Conservation (phyloP, 2,113 vertebrate species). For the Lethenteron reissneri region DNA sequence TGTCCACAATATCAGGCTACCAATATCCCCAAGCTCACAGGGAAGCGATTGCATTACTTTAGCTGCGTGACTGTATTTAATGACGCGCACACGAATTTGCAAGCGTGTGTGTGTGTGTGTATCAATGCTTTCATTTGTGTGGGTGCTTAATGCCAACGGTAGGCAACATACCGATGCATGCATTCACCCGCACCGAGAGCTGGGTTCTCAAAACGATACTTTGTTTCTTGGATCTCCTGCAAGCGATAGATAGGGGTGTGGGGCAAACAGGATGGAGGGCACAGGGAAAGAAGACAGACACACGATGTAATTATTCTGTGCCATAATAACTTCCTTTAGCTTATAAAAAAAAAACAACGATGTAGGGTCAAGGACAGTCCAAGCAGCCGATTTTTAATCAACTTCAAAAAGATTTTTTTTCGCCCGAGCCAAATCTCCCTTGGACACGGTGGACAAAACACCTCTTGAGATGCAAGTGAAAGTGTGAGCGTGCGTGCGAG, state of each 20-base stretch:
- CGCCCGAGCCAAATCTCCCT: background rate
- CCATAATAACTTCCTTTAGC: background rate
- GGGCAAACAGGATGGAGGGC: too few species aligned
- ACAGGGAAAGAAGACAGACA: slow-evolving; percentile 11
- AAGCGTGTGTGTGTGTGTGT: background rate
- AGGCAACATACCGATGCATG: slow-evolving; percentile 69
- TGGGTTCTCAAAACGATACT: slow-evolving; percentile 70
- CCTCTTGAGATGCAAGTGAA: too few species aligned
- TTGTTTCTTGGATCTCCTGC: slow-evolving; percentile 67
- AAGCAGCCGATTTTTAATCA: background rate
- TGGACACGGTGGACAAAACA: too few species aligned
- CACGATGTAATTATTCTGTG: background rate
- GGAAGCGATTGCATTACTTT: too few species aligned
- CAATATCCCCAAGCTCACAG: too few species aligned
- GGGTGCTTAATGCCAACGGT: background rate
- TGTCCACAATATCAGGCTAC: too few species aligned
- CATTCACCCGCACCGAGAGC: slow-evolving; percentile 66
- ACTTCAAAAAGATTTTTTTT: background rate
- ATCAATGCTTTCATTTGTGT: background rate
- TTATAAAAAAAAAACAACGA: background rate
- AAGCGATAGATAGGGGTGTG: background rate
- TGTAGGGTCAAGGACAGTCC: background rate
- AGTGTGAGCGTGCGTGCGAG: too few species aligned
- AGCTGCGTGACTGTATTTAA: too few species aligned
- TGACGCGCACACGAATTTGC: background rate